These are phyloP conservation scores for Blastomussa wellsi DNA, from an alignment of 92 coral and sea anemone species.

Conservation along the genomic window DNA sequence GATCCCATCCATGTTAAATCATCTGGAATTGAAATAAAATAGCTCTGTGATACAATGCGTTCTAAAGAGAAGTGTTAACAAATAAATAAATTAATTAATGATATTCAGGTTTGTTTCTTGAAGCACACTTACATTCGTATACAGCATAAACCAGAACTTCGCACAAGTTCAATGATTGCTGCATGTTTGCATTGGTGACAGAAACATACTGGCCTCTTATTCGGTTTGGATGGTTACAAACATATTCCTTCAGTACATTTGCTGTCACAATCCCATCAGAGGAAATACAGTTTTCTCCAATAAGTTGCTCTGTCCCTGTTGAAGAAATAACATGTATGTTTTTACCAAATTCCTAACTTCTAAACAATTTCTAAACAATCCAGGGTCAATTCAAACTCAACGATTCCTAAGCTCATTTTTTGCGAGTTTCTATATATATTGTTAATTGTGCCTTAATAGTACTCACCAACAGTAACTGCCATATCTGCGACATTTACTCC, in stretches of 20 bases:
- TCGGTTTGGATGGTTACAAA: background rate
- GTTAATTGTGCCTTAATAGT: background rate
- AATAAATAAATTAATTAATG: background rate
- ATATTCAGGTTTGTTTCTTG: too few species aligned
- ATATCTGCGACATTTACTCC: background rate
- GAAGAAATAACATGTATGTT: background rate
- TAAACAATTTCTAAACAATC: background rate
- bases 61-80: too few species aligned
- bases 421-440: too few species aligned
- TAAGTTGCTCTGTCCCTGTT: background rate
- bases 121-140: constrained; percentile 11
- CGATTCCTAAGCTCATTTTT: too few species aligned
- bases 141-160: constrained; percentile 22
- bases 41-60: background rate
- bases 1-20: constrained; percentile 7
- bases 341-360: too few species aligned
- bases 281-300: background rate
- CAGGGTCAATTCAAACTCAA: background rate
- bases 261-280: background rate
- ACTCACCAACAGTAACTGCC: constrained; percentile 5
- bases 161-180: background rate
- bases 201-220: constrained; percentile 2
- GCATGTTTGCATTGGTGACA: background rate
- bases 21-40: background rate
- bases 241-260: background rate